Evolutionary conservation across 2,113 vertebrate genomes (phyloP).

Genomic region (Gopherus evgoodei): DNA sequence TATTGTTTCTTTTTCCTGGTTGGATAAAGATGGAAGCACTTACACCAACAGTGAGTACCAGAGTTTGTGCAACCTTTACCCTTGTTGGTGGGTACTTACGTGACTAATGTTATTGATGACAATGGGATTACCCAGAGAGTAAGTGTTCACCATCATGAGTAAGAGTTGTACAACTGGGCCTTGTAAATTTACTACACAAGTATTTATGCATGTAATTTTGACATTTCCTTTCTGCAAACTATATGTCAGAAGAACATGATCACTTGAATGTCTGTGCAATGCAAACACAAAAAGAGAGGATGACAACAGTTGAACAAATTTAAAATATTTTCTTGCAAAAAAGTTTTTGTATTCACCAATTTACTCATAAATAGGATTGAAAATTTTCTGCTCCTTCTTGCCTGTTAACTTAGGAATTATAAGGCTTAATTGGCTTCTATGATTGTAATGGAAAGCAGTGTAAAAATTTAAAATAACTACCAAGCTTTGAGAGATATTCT

Average conservation of each 20-base stretch:
- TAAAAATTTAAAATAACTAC: conserved; percentile 51
- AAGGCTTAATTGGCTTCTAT: background rate
- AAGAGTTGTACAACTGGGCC: background rate
- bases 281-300: background rate
- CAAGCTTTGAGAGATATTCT: conserved; percentile 35
- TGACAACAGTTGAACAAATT: background rate
- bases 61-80: background rate
- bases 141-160: background rate
- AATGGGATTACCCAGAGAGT: background rate
- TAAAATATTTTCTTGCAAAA: background rate
- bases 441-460: conserved; percentile 52
- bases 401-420: conserved; percentile 37
- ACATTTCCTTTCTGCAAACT: background rate
- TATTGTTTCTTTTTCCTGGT: background rate
- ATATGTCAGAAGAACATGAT: background rate
- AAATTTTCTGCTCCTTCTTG: background rate
- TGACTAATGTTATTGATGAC: background rate
- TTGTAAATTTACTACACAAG: background rate
- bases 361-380: too few relatives aligned
- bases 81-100: background rate
- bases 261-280: background rate
- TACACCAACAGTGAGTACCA: background rate
- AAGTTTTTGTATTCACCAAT: background rate
- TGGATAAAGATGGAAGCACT: background rate
- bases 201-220: background rate